Evolutionary conservation across 2,113 vertebrate species (phyloP).

Genomic region (Ascaphus truei): DNA sequence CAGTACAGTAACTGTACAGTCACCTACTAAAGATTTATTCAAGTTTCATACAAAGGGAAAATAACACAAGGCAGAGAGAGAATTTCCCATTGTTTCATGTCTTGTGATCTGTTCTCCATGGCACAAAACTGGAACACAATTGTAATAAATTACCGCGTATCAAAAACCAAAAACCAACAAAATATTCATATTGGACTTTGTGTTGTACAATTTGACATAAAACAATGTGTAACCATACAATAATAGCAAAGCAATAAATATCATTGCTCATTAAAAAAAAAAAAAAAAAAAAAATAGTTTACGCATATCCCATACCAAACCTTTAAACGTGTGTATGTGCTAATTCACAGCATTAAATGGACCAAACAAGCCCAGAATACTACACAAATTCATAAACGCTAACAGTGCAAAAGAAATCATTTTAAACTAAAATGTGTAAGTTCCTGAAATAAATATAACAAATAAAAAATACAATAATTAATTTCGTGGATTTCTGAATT

Average conservation of each 20-base stretch:
- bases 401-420: slow-evolving; percentile 66
- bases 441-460: slow-evolving; percentile 65
- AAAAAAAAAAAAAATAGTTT: slow-evolving; percentile 56
- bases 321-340: slow-evolving; percentile 45
- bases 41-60: too few species aligned
- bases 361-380: slow-evolving; percentile 51
- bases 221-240: neutral
- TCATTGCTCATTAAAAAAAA: slow-evolving; percentile 54
- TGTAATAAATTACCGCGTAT: too few species aligned
- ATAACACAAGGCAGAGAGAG: too few species aligned
- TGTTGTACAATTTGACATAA: too few species aligned
- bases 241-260: slow-evolving; percentile 52
- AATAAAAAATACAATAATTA: slow-evolving; percentile 61
- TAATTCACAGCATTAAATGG: slow-evolving; percentile 77
- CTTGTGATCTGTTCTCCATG: too few species aligned
- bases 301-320: slow-evolving; percentile 45
- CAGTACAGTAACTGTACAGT: too few species aligned
- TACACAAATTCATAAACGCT: slow-evolving; percentile 52
- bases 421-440: slow-evolving; percentile 59
- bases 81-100: too few species aligned
- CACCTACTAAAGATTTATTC: too few species aligned
- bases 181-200: too few species aligned
- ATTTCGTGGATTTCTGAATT: slow-evolving; percentile 48
- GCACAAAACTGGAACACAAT: too few species aligned
- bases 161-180: too few species aligned